These are phyloP conservation scores for Drosophila hawaiiensis DNA, from an alignment of 2,888 invertebrate genomes.

Conservation along the genomic window DNA sequence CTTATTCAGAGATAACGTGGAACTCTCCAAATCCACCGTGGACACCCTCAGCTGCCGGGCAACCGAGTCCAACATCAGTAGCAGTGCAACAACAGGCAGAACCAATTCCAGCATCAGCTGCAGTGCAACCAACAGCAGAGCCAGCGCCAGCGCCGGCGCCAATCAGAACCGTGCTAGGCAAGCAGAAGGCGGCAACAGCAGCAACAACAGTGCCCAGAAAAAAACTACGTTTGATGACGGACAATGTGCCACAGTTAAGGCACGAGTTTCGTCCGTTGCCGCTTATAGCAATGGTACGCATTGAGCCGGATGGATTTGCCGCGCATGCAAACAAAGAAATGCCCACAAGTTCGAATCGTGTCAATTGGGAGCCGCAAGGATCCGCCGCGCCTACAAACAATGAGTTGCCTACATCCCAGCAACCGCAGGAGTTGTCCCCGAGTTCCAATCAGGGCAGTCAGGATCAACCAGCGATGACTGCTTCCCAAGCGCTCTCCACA, in stretches of 20 bases:
- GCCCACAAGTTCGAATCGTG: not conserved
- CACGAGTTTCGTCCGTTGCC: constrained; percentile 64
- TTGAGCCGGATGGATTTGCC: not conserved
- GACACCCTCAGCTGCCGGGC: not conserved
- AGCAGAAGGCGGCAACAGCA: constrained; percentile 1
- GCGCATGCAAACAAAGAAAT: too few species aligned
- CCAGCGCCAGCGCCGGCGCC: not conserved
- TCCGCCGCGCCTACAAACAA: not conserved
- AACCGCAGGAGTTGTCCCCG: not conserved
- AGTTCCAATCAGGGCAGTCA: not conserved
- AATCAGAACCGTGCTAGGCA: not conserved
- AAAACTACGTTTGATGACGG: constrained; percentile 35
- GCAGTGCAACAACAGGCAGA: not conserved
- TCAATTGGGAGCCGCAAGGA: not conserved
- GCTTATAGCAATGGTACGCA: constrained; percentile 32
- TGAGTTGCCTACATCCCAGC: not conserved
- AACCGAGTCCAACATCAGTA: not conserved
- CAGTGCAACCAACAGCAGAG: not conserved
- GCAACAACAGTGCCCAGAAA: constrained; percentile 22
- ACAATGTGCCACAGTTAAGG: constrained; percentile 60
- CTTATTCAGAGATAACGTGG: not conserved
- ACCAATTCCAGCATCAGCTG: not conserved
- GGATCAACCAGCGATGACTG: constrained; percentile 18
- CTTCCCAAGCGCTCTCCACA: constrained; percentile 59
- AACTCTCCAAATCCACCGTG: not conserved